These are phyloP conservation scores for Scylla paramamosain DNA, from an alignment of 1,140 invertebrate species.

Conservation along the genomic window DNA sequence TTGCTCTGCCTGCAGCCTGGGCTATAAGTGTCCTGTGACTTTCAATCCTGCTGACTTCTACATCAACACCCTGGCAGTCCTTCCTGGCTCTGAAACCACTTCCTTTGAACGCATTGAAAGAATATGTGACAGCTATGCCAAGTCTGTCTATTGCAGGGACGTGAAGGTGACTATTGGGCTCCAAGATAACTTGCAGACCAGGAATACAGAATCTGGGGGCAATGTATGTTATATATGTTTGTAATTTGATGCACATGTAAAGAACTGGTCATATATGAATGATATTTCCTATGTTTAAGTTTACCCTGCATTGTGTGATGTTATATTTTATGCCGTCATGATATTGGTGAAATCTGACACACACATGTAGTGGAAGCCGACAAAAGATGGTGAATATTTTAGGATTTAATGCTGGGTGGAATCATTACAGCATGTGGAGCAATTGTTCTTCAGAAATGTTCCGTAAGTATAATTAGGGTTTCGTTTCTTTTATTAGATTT, in stretches of 20 bases:
- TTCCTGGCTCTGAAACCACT: slow-evolving; percentile 82
- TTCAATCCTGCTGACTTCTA: slow-evolving; percentile 89
- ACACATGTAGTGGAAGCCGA: too few relatives aligned
- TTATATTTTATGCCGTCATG: too few relatives aligned
- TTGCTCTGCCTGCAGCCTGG: slow-evolving; percentile 82
- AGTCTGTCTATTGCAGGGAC: slow-evolving; percentile 88
- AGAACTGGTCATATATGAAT: too few relatives aligned
- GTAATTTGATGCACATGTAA: background rate
- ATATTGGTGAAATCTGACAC: too few relatives aligned
- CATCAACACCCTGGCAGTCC: slow-evolving; percentile 84
- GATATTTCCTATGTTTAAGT: background rate
- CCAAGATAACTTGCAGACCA: slow-evolving; percentile 75
- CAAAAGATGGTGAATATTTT: too few relatives aligned
- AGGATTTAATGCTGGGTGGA: too few relatives aligned
- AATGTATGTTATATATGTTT: background rate
- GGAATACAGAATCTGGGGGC: slow-evolving; percentile 48
- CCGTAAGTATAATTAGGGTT: slow-evolving; percentile 45
- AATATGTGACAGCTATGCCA: slow-evolving; percentile 89
- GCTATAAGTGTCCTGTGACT: slow-evolving; percentile 87
- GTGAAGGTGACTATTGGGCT: slow-evolving; percentile 80
- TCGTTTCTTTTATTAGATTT: too few relatives aligned
- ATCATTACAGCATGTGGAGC: slow-evolving; percentile 37
- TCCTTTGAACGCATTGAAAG: slow-evolving; percentile 84
- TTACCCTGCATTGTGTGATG: too few relatives aligned
- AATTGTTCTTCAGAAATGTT: slow-evolving; percentile 46